A percentile compares a stretch with the other conserved stretches of the same genome.
Conservation (phyloP, 2,113 vertebrate species). For the Micromys minutus region DNA sequence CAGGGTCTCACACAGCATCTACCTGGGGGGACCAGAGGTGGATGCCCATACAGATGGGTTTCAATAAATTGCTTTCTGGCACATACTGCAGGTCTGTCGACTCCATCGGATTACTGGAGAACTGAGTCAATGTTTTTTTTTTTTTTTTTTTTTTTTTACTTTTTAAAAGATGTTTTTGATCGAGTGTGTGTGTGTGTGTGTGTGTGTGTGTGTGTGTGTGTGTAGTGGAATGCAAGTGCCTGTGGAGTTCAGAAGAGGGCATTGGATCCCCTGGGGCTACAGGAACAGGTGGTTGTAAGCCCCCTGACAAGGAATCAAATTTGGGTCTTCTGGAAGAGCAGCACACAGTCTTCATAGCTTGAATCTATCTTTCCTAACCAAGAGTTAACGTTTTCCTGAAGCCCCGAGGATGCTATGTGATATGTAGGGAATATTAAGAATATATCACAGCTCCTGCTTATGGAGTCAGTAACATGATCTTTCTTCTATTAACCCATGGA, state of each 20-base stretch:
- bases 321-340: neutral
- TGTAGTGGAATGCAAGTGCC: too few relatives aligned
- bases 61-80: neutral
- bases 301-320: neutral
- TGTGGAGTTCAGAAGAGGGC: neutral
- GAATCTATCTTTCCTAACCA: neutral
- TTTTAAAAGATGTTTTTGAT: neutral
- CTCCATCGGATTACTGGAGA: neutral
- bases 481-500: neutral
- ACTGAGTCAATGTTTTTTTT: neutral
- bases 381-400: conserved; percentile 31
- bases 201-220: neutral
- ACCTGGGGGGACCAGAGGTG: neutral
- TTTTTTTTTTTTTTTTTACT: neutral
- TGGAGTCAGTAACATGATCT: neutral
- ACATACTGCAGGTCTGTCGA: neutral
- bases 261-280: neutral
- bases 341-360: neutral
- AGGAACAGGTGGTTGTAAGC: neutral
- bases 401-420: neutral
- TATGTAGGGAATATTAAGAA: conserved; percentile 7
- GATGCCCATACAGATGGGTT: neutral
- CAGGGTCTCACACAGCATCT: neutral
- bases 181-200: too few relatives aligned
- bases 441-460: neutral